phyloP scores from a whole-genome alignment of 2,888 invertebrate genomes.

The Geotrupes spiniger region DNA sequence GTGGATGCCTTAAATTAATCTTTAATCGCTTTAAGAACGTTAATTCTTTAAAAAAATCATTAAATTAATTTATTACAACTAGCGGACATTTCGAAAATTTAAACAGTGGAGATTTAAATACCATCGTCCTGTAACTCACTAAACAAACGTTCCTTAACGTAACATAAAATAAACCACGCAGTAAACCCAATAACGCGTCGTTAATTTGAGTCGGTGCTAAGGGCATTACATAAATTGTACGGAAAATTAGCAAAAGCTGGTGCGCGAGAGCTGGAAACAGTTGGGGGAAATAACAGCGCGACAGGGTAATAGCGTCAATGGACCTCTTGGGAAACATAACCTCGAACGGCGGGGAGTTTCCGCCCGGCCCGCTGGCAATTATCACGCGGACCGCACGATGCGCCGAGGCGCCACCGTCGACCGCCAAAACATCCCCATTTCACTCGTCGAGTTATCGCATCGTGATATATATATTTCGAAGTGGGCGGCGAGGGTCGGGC shows the following conservation, averaged over 20 bases:
- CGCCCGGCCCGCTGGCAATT: conserved; percentile 44
- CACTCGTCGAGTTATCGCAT: neutral
- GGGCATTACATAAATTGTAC: conserved; percentile 34
- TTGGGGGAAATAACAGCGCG: conserved; percentile 40
- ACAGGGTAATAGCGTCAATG: conserved; percentile 50
- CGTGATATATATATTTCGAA: neutral
- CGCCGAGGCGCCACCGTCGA: conserved; percentile 31
- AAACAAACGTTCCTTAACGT: too few species aligned
- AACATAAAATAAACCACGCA: neutral
- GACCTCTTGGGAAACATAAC: conserved; percentile 49
- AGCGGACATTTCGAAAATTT: too few species aligned
- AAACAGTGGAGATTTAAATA: too few species aligned
- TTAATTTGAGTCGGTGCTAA: conserved; percentile 15
- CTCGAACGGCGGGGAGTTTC: conserved; percentile 44
- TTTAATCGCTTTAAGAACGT: too few species aligned
- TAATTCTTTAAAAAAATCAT: too few species aligned
- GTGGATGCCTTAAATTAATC: too few species aligned
- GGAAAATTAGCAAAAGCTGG: conserved; percentile 34
- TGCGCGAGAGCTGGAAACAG: conserved; percentile 28
- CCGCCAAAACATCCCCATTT: conserved; percentile 13
- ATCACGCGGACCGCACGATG: conserved; percentile 37
- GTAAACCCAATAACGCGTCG: conserved; percentile 19
- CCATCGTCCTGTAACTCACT: too few species aligned
- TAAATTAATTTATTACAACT: too few species aligned
- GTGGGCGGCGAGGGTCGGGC: conserved; percentile 16